phyloP scores from a whole-genome alignment of 2,113 vertebrate genomes.

The Willisornis vidua region DNA sequence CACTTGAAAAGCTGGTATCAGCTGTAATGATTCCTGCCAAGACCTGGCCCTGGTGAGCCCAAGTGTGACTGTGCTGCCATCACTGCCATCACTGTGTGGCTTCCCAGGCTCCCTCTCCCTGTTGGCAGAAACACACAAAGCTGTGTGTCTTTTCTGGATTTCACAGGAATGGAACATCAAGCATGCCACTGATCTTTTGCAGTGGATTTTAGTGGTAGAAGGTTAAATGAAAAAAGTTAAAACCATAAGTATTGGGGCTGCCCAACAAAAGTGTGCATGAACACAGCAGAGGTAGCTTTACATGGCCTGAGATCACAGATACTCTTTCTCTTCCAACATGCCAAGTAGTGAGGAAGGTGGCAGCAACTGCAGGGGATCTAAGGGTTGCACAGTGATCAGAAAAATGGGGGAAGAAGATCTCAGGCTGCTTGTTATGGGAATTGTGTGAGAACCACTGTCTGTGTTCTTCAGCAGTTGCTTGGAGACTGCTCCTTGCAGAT shows the following conservation, averaged over 20 bases:
- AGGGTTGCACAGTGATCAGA: accelerated
- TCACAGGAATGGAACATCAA: neutral
- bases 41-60: neutral
- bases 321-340: accelerated
- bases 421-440: neutral
- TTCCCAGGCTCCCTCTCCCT: neutral
- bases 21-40: neutral
- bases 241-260: neutral
- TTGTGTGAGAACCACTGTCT: neutral
- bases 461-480: neutral
- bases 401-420: neutral
- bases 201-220: neutral
- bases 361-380: accelerated
- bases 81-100: neutral
- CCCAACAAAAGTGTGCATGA: accelerated
- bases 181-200: neutral
- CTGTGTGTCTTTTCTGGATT: neutral
- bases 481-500: neutral
- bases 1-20: neutral
- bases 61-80: accelerated
- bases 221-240: neutral
- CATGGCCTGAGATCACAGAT: neutral
- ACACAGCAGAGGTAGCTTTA: neutral
- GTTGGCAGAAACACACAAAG: neutral
- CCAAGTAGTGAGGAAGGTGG: accelerated